Evolutionary conservation across 2,113 vertebrate genomes (phyloP).

Genomic region (Chloropsis cyanopogon): DNA sequence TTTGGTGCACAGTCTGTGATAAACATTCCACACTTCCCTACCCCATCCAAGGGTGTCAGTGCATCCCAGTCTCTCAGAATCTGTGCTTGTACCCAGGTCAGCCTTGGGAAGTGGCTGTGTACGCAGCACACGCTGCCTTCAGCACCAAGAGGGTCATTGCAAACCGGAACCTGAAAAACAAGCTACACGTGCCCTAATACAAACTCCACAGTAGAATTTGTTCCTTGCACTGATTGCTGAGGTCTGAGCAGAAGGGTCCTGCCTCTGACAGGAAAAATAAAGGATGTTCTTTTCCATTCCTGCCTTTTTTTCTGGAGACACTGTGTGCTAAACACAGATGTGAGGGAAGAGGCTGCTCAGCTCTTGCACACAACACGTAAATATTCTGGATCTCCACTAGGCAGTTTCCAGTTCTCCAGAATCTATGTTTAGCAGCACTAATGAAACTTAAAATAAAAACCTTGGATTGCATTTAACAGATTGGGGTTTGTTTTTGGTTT

Average conservation of each 20-base stretch:
- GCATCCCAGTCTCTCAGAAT: no score
- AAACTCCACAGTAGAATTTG: neutral
- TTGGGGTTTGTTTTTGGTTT: no score
- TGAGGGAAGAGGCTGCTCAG: neutral
- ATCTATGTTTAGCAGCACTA: neutral
- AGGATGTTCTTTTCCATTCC: neutral
- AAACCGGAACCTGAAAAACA: neutral
- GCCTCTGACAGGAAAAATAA: neutral
- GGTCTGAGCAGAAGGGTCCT: neutral
- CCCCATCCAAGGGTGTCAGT: neutral
- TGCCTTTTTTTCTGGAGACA: neutral
- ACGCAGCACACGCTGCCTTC: fast-evolving
- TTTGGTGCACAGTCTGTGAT: neutral
- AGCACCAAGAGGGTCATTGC: neutral
- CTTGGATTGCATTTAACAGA: neutral
- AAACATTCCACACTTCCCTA: neutral
- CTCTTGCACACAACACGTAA: neutral
- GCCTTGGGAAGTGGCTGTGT: neutral
- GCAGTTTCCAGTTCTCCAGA: neutral
- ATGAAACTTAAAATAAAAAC: neutral
- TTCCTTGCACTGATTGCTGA: neutral
- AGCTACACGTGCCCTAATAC: neutral
- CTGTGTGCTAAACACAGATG: neutral
- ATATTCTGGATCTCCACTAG: neutral
- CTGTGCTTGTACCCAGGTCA: neutral